phyloP scores from a whole-genome alignment of 2,113 vertebrate species.

The Acanthochromis polyacanthus region DNA sequence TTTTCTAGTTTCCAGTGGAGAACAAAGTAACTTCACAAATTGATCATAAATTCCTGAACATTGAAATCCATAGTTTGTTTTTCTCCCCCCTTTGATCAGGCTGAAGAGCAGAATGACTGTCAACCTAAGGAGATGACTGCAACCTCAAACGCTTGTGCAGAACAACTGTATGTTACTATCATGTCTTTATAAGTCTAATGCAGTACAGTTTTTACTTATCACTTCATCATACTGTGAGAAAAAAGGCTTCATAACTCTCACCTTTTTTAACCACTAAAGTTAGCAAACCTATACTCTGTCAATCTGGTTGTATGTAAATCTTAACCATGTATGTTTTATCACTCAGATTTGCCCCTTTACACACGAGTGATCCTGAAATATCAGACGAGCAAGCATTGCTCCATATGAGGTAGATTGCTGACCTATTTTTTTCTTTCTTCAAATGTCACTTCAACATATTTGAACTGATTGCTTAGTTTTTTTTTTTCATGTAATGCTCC shows the following conservation, averaged over 20 bases:
- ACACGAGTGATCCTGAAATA: not conserved
- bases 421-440: too few species aligned
- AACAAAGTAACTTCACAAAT: too few species aligned
- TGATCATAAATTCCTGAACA: not conserved
- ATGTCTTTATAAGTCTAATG: not conserved
- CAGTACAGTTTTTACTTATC: not conserved
- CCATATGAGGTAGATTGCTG: not conserved
- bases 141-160: not conserved
- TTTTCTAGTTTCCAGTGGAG: too few species aligned
- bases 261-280: too few species aligned
- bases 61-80: not conserved
- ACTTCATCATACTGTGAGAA: not conserved
- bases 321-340: not conserved
- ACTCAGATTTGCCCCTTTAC: not conserved
- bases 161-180: constrained; percentile 18
- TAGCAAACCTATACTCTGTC: too few species aligned
- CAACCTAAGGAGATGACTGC: constrained; percentile 6
- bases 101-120: not conserved
- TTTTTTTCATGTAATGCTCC: too few species aligned
- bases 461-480: too few species aligned
- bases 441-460: too few species aligned
- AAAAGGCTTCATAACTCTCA: too few species aligned
- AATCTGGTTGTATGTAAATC: too few species aligned
- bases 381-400: not conserved
- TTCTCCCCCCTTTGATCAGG: constrained; percentile 23